A percentile compares a stretch with the other conserved stretches of the same genome.
Evolutionary conservation across 2,888 invertebrate genomes (phyloP).

Genomic region (Lycocerus yunnanus): DNA sequence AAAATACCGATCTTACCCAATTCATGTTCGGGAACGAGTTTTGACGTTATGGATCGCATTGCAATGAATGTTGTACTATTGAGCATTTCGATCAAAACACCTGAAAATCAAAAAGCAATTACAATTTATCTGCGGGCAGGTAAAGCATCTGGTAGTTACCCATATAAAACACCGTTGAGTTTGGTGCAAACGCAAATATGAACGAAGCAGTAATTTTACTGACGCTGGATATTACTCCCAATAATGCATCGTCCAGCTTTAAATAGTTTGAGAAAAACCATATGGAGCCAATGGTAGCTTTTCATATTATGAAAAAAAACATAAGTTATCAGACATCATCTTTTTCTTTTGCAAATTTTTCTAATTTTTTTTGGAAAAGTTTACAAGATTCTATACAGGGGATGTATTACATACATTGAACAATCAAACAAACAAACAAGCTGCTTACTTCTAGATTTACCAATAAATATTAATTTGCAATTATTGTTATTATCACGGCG

Average conservation of each 20-base stretch:
- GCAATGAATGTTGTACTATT: slow-evolving; percentile 60
- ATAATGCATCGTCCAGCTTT: slow-evolving; percentile 48
- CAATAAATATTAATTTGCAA: too few species aligned
- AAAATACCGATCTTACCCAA: slow-evolving; percentile 57
- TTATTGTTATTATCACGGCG: too few species aligned
- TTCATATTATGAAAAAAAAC: slow-evolving; percentile 13
- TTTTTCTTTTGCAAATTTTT: too few species aligned
- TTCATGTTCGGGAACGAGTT: slow-evolving; percentile 61
- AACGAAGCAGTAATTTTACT: slow-evolving; percentile 50
- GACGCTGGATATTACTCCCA: slow-evolving; percentile 49
- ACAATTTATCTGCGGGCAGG: not conserved
- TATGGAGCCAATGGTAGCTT: slow-evolving; percentile 47
- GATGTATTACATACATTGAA: too few species aligned
- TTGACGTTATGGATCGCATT: slow-evolving; percentile 61
- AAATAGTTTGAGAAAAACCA: slow-evolving; percentile 46
- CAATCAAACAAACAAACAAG: too few species aligned
- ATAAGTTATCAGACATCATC: too few species aligned
- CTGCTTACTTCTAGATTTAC: too few species aligned
- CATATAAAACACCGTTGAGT: slow-evolving; percentile 8
- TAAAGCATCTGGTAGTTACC: slow-evolving; percentile 11
- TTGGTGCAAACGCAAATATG: slow-evolving; percentile 49
- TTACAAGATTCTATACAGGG: too few species aligned
- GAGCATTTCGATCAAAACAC: slow-evolving; percentile 59
- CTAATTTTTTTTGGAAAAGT: too few species aligned
- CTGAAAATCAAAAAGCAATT: slow-evolving; percentile 36